Evolutionary conservation across 2,797 vertebrate species (phyloP).

Genomic region (Sebastes jordani): DNA sequence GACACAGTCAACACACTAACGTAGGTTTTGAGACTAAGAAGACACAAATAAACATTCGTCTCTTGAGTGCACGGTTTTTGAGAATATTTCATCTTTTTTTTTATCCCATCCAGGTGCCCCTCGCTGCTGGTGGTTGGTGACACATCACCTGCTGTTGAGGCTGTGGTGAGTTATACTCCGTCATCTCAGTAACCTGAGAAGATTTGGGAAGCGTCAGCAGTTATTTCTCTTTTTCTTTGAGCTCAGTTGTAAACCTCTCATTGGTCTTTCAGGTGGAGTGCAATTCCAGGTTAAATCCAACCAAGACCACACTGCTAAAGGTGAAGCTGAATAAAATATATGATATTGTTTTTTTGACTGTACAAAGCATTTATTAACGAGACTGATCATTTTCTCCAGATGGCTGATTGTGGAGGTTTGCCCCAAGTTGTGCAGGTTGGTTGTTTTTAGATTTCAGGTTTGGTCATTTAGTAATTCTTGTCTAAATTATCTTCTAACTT

Average conservation of each 20-base stretch:
- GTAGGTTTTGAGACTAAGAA: constrained; percentile 77
- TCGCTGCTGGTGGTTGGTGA: constrained; percentile 94
- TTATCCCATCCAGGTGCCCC: constrained; percentile 85
- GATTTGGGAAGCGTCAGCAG: neutral
- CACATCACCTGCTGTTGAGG: constrained; percentile 94
- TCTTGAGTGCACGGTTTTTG: neutral
- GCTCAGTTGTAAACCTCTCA: neutral
- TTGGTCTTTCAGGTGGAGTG: constrained; percentile 91
- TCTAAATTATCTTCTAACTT: neutral
- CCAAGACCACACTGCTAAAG: constrained; percentile 95
- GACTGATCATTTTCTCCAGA: constrained; percentile 74
- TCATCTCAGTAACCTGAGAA: neutral
- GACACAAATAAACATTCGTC: neutral
- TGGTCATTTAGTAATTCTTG: neutral
- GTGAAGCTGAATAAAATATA: constrained; percentile 61
- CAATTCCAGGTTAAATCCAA: constrained; percentile 96
- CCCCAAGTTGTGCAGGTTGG: constrained; percentile 97
- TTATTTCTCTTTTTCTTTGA: neutral
- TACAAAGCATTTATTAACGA: neutral
- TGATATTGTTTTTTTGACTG: neutral
- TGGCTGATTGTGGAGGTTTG: constrained; percentile 97
- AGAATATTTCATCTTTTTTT: neutral
- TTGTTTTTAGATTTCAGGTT: neutral
- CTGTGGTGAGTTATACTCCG: constrained; percentile 87
- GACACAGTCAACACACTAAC: constrained; percentile 89